phyloP scores from a whole-genome alignment of 2,113 vertebrate genomes.

The Porphyrio hochstetteri region DNA sequence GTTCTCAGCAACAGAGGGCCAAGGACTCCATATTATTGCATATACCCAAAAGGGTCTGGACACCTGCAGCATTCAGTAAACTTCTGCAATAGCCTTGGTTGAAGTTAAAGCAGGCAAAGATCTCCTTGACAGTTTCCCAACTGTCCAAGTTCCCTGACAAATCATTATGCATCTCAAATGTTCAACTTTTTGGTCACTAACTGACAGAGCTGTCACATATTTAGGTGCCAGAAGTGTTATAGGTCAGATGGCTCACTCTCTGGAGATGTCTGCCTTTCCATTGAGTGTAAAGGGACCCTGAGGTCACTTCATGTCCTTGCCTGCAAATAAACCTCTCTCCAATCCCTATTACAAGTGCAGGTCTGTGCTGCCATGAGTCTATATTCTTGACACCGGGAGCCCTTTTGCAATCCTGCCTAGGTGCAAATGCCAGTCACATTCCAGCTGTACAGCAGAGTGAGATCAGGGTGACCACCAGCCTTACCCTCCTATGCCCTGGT shows the following conservation, averaged over 20 bases:
- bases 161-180: background rate
- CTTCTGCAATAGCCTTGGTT: background rate
- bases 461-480: background rate
- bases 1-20: background rate
- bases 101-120: background rate
- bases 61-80: background rate
- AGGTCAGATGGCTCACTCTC: background rate
- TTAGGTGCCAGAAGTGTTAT: background rate
- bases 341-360: background rate
- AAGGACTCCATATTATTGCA: background rate
- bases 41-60: background rate
- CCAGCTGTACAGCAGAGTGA: background rate
- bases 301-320: background rate
- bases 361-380: background rate
- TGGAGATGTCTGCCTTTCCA: background rate
- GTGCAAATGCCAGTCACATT: background rate
- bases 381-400: background rate
- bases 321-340: background rate
- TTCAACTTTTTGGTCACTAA: background rate
- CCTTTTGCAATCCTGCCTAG: background rate
- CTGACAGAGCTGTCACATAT: background rate
- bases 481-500: background rate
- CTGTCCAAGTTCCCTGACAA: background rate
- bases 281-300: background rate
- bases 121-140: background rate